These are phyloP conservation scores for Bradypodion ventrale DNA, from an alignment of 2,797 vertebrate species.

Conservation along the genomic window DNA sequence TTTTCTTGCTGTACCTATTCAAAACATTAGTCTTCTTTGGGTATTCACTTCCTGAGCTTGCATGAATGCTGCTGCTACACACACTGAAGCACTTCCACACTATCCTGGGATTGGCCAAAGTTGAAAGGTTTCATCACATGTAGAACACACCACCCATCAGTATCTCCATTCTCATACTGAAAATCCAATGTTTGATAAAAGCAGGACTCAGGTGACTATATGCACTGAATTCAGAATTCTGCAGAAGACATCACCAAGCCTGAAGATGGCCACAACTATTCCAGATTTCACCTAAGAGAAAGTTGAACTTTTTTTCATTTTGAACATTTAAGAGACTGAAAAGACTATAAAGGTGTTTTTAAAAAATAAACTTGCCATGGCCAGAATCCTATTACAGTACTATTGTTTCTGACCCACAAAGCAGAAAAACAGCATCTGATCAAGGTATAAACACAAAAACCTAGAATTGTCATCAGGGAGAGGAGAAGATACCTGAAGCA, in stretches of 20 bases:
- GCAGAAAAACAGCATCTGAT: background rate
- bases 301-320: background rate
- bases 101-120: background rate
- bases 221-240: background rate
- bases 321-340: background rate
- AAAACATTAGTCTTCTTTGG: background rate
- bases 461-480: background rate
- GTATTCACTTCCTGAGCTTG: background rate
- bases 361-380: background rate
- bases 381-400: too few relatives aligned
- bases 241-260: background rate
- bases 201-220: background rate
- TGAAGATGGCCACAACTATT: background rate
- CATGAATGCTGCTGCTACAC: background rate
- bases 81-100: background rate
- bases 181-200: background rate
- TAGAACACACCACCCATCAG: background rate
- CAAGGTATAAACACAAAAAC: too few relatives aligned
- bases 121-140: background rate
- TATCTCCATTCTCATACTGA: background rate
- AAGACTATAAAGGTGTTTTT: background rate
- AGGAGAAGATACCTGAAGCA: background rate
- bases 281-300: background rate
- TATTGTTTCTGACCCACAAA: too few relatives aligned
- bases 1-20: background rate